Base-by-base conservation (phyloP, 1,140 invertebrate genomes). In the Calephelis nemesis region DNA sequence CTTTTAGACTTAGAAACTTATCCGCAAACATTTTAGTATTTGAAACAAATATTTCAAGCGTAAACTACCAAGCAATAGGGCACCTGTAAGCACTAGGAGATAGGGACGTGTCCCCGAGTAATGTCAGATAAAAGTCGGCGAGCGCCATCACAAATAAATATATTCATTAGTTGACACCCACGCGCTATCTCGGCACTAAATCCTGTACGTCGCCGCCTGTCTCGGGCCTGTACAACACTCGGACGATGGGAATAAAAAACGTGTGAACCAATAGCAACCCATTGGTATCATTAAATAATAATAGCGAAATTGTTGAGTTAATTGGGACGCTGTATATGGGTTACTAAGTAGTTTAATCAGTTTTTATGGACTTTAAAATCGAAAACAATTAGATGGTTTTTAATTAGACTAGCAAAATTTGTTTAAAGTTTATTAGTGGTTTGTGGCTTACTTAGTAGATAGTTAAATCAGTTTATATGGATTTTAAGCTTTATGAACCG, bases 101-200 rank as follows among this genome's bases (percentile, higher is more conserved):
- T 84, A 85, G 76, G 71, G 73, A 78, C 78, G 72, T 81, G 82
- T 83, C 81, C 69, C 68, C 74, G 68, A 75, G 70, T 74, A 76
- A 73, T 69, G 73, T 74, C 78, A 82, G 86, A 88, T 87, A 88
- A 90, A 90, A 82, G 87, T 79, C 74, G 82, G 80, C 79, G 78
- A 69, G 71, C 79, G 74, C 76, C 72, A 71, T 78, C 72, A 85
- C 80, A 88, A 90, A 87, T 90, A 90, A 90, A 87, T 90, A 89
- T 91, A 88, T 89, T 91, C 88, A 91, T 91, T 91, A 91, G 85
- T 82, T 81, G 83, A 89, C 87, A 87, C 88, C 87, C 83, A 89
- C 88, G 80, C 83, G 69, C 70, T 87, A 88, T 88, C 85, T 81
- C 73, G 81, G 73, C 82, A 87, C 81, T 90, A 90, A 90, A 91